Evolutionary conservation across 2,797 vertebrate species (phyloP).

Genomic region (Sciurus vulgaris): DNA sequence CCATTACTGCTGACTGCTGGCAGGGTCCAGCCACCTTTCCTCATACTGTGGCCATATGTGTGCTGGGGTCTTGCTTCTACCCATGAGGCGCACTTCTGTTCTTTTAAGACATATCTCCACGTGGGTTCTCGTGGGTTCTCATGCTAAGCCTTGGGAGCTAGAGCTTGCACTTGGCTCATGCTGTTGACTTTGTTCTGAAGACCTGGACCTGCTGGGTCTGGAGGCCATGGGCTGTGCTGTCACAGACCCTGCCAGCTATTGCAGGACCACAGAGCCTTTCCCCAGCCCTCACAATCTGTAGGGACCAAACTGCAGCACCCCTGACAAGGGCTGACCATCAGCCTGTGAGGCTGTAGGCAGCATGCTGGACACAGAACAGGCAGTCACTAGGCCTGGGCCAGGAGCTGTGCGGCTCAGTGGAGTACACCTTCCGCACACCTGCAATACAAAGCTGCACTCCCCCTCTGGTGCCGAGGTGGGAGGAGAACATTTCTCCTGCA

Average conservation of each 20-base stretch:
- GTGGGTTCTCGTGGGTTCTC: rapidly evolving
- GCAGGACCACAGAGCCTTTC: not conserved
- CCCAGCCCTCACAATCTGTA: not conserved
- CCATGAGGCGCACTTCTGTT: not conserved
- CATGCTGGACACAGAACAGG: no score
- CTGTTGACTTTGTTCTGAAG: not conserved
- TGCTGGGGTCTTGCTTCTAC: not conserved
- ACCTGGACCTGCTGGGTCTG: not conserved
- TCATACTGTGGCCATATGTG: rapidly evolving
- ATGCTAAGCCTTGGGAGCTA: not conserved
- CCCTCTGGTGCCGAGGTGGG: not conserved
- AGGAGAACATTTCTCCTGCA: no score
- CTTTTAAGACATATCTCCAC: not conserved
- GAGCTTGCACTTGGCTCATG: no score
- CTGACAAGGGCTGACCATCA: rapidly evolving
- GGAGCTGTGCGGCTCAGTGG: not conserved
- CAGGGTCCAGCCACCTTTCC: no score
- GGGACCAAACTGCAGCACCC: not conserved
- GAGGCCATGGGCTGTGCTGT: not conserved
- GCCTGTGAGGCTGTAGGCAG: not conserved
- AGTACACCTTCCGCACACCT: not conserved
- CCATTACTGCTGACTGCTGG: rapidly evolving
- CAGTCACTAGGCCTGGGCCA: not conserved
- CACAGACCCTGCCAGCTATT: not conserved
- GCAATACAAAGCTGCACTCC: not conserved